Evolutionary conservation across 2,888 invertebrate species (phyloP), one percentile per base, ranked within the genome.

Genomic region (Matsumyia berberina): DNA sequence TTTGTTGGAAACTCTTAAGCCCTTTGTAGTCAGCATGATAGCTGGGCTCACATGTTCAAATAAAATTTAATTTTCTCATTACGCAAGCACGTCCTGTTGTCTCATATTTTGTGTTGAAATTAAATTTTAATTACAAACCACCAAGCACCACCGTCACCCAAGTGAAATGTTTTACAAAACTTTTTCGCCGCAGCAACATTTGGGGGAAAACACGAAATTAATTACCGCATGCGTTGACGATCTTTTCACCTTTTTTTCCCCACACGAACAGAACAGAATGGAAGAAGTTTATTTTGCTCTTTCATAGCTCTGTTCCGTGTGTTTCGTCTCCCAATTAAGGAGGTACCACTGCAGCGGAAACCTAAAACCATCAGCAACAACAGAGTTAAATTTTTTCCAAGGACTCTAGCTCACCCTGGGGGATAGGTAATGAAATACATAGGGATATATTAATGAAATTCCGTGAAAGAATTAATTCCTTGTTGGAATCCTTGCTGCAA

Each of bases 201-300:
- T n/a, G 49, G n/a, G n/a, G 3, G 12, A 15, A 58, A 70, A 19
- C 12, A 19, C 49, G 12, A 72, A 72, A 62, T 60, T 62, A 73
- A 62, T 44, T 62, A 33, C 57, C 37, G 7, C 5, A 15, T 29
- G 49, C 55, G 58, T 49, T 17, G 33, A 12, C 24, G 24, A 35
- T 9, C 29, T 66, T 51, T 9, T 37, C 24, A 24, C 9, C 46
- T 8, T 44, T 37, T 24, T 29, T 19, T 0, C 8, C 29, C 2
- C 58, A 11, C 19, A 11, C n/a, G 12, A 31, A 60, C 33, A 17
- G 39, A 72, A 8, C 7, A 6, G 8, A 57, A 24, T 17, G n/a
- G n/a, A 7, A 5, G 3, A 42, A 17, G n/a, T n/a, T n/a, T n/a
- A n/a, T n/a, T n/a, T n/a, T n/a, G n/a, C 11, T 31, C 24, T 46